Evolutionary conservation across 2,888 invertebrate genomes (phyloP), one percentile per base, ranked within the genome.

Genomic region (Eupithecia dodoneata): DNA sequence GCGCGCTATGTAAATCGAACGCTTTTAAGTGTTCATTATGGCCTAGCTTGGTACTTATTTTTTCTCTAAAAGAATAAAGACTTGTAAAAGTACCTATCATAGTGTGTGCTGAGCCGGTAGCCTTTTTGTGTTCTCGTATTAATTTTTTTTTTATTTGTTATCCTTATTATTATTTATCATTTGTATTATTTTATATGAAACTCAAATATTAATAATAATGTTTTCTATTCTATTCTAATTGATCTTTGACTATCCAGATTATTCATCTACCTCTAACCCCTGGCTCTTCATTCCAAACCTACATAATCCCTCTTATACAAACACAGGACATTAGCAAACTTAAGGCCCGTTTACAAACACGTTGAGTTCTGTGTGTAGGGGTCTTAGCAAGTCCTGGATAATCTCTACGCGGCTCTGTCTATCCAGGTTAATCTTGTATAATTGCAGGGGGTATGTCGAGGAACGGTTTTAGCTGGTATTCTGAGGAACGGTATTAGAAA

Each of bases 391-490:
- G 79, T 75, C 72, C 75, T 74, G 72, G 79, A 78, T 83, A 82
- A 84, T 85, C 83, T 83, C 81, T 76, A 72, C 72, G 80, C 83
- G 83, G 85, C 84, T 78, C 84, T 81, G 84, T 81, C 84, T 84
- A 81, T 82, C 82, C 84, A 82, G 83, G 85, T 86, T 88, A 86
- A 87, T 88, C 86, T 84, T 79, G 82, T 82, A 80, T 85, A 87
- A 87, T 87, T 86, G 81, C 79, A 55, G 75, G 12, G 12, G 3
- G 4, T 69, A 82, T 78, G 75, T 47, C 4, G 77, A 76, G 59
- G n/a, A 69, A 81, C 84, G 85, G 82, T 75, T 59, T 12, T 49
- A 63, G 15, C 67, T 18, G 18, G 15, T 65, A n/a, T 41, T 44
- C 18, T 45, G 4, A 15, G 42, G 5, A 42, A 69, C 42, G 44